phyloP scores from a whole-genome alignment of 2,888 invertebrate genomes.

The Synergus japonicus region DNA sequence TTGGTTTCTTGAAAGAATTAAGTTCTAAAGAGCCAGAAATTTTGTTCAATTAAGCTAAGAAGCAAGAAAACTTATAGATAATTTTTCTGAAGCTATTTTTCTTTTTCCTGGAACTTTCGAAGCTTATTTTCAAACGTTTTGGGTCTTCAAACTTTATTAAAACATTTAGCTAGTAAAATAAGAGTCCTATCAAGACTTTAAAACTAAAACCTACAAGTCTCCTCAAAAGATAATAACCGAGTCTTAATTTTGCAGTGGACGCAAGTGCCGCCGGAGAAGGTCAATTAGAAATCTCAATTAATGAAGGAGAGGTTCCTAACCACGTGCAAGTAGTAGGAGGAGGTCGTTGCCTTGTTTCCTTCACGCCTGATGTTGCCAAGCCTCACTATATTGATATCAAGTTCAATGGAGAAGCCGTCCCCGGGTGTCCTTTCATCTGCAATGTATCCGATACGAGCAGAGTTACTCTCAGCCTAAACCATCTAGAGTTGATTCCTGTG shows the following conservation, averaged over 20 bases:
- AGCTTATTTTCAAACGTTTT: too few species aligned
- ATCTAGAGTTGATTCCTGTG: slow-evolving; percentile 91
- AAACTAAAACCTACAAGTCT: neutral
- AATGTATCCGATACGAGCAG: slow-evolving; percentile 89
- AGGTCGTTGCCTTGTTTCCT: slow-evolving; percentile 95
- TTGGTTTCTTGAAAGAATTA: neutral
- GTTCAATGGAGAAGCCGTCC: slow-evolving; percentile 96
- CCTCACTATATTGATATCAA: slow-evolving; percentile 96
- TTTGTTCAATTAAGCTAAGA: too few species aligned
- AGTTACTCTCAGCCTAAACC: slow-evolving; percentile 85
- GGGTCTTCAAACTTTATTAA: too few species aligned
- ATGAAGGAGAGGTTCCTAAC: slow-evolving; percentile 99
- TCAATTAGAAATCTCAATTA: slow-evolving; percentile 99
- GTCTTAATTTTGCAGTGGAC: slow-evolving; percentile 86
- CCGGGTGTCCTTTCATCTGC: slow-evolving; percentile 93
- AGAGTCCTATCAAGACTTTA: neutral
- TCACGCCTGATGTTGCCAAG: slow-evolving; percentile 94
- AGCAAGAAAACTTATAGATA: too few species aligned
- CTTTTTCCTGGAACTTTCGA: too few species aligned
- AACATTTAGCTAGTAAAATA: too few species aligned
- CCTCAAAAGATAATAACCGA: neutral
- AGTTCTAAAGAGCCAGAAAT: neutral
- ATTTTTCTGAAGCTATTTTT: too few species aligned
- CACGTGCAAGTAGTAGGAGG: slow-evolving; percentile 98
- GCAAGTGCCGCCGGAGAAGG: slow-evolving; percentile 99